Percentiles rank a stretch among this genome's conserved stretches.
Evolutionary conservation across 2,888 invertebrate species (phyloP).

Genomic region (Ernsta delagoae): DNA sequence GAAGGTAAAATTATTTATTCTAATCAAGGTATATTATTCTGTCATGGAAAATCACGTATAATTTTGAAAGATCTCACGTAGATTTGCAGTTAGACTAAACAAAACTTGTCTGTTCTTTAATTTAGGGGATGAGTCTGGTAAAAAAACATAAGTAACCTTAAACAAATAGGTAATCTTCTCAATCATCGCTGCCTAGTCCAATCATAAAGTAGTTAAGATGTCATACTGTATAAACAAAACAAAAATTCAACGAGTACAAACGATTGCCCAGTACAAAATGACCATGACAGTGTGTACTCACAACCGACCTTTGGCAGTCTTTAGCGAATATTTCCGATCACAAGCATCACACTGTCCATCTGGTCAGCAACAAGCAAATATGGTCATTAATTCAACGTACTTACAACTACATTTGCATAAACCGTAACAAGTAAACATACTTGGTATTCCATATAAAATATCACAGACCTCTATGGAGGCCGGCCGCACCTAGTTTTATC

Average conservation of each 20-base stretch:
- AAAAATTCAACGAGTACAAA: neutral
- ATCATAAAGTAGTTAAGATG: neutral
- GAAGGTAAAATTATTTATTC: neutral
- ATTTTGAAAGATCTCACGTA: too few relatives aligned
- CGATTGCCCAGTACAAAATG: constrained; percentile 27
- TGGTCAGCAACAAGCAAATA: constrained; percentile 13
- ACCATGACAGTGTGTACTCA: constrained; percentile 45
- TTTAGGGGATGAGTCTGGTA: neutral
- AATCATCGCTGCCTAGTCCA: neutral
- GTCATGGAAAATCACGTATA: too few relatives aligned
- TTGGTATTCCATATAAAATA: constrained; percentile 18
- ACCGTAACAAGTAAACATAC: constrained; percentile 12
- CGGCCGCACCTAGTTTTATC: constrained; percentile 29
- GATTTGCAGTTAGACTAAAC: too few relatives aligned
- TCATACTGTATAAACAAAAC: neutral
- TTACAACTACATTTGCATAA: constrained; percentile 17
- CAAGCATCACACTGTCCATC: constrained; percentile 10
- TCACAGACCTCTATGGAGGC: constrained; percentile 42
- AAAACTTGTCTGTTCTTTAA: too few relatives aligned
- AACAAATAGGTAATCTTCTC: neutral
- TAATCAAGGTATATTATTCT: too few relatives aligned
- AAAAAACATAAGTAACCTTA: too few relatives aligned
- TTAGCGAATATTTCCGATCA: constrained; percentile 38
- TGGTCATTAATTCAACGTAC: constrained; percentile 18
- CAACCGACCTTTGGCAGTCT: constrained; percentile 36